These are phyloP conservation scores for Strigamia crassipes DNA, from an alignment of 2,888 invertebrate species.

Conservation along the genomic window DNA sequence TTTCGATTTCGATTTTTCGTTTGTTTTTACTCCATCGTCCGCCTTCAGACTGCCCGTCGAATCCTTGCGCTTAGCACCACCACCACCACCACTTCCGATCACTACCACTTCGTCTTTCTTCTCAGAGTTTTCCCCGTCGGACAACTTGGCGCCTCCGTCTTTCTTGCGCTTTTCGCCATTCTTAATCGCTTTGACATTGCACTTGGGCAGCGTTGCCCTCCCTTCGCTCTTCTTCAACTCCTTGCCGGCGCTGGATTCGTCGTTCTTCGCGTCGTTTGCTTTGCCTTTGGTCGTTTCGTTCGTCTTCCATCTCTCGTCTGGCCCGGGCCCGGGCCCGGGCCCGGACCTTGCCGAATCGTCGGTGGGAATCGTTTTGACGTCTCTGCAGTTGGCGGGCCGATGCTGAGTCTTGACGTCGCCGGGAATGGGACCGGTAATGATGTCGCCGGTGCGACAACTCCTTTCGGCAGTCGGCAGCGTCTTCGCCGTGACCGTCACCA, in stretches of 20 bases:
- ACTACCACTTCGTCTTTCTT: background rate
- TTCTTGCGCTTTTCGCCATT: background rate
- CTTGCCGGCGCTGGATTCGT: background rate
- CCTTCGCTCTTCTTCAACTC: background rate
- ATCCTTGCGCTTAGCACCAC: background rate
- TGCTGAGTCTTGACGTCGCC: background rate
- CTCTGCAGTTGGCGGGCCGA: background rate
- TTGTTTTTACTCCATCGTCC: background rate
- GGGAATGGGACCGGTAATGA: background rate
- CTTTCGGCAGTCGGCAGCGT: constrained; percentile 44
- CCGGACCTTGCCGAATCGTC: background rate
- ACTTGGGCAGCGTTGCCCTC: background rate
- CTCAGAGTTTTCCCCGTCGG: constrained; percentile 10
- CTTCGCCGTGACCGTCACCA: constrained; percentile 46
- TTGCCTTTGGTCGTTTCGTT: background rate
- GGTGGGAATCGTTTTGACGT: background rate
- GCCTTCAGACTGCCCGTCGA: background rate
- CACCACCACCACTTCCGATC: background rate
- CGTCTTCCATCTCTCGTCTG: background rate
- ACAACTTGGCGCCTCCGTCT: background rate
- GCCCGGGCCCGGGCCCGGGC: no score
- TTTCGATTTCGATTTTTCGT: constrained; percentile 12
- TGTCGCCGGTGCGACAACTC: background rate
- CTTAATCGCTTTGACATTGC: no score
- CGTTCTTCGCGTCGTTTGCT: background rate